Percentiles rank a stretch among this genome's conserved stretches.
Conservation (phyloP, 2,113 vertebrate species). For the Felis chaus region DNA sequence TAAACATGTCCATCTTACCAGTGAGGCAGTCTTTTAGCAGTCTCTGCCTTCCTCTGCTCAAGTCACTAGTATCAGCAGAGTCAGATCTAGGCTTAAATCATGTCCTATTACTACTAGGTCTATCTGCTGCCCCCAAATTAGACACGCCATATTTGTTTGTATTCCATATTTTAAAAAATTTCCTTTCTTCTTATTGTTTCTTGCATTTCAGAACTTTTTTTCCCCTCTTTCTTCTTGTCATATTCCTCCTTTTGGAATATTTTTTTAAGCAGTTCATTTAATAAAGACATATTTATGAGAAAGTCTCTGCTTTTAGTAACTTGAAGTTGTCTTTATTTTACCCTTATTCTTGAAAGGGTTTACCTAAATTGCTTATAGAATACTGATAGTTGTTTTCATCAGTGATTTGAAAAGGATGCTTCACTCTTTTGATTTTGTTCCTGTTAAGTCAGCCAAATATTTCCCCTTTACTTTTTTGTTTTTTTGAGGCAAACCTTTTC, state of each 20-base stretch:
- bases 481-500: not conserved
- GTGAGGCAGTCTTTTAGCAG: rapidly evolving
- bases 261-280: not conserved
- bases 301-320: not conserved
- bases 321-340: not conserved
- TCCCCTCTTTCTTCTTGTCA: not conserved
- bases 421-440: not conserved
- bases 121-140: not conserved
- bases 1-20: not conserved
- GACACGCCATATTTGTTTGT: not conserved
- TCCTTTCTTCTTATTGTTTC: not conserved
- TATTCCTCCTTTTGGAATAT: not conserved
- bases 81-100: not conserved
- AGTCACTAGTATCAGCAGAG: not conserved
- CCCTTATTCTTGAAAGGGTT: not conserved
- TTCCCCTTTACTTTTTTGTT: not conserved
- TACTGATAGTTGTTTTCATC: not conserved
- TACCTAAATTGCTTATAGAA: not conserved
- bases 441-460: not conserved
- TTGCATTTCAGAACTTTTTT: not conserved
- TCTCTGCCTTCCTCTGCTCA: not conserved
- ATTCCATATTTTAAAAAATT: not conserved
- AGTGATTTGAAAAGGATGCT: not conserved
- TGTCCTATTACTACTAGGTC: not conserved
- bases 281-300: not conserved